Evolutionary conservation across 2,797 vertebrate genomes (phyloP), one percentile per base, ranked within the genome.

Genomic region (Pogoniulus pusillus): DNA sequence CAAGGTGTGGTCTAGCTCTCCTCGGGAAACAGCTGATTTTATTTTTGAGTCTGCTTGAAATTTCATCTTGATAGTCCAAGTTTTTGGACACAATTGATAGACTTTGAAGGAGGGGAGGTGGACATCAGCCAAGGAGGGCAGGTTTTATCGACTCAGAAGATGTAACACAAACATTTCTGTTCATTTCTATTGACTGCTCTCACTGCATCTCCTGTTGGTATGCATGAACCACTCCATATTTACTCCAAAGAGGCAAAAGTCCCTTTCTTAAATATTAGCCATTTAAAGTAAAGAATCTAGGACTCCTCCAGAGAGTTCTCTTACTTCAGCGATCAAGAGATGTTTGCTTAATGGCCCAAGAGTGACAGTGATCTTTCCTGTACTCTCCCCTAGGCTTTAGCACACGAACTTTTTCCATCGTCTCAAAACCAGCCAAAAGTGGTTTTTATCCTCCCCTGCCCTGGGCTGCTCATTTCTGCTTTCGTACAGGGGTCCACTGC

Each of bases 11-110:
- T n/a, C n/a, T n/a, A 91, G 26, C 14, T 81, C 26, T 92, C 34
- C 82, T 75, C 47, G 45, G 85, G 51, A 83, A 95, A 89, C 6
- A 66, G 70, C 24, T 81, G 53, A 16, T 81, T 93, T 93, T 83
- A 81, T 78, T 75, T 62, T n/a, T 53, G 47, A 69, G 23, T 91
- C 29, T 64, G 29, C 34, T 81, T 85, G 83, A 70, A 72, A 90
- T 91, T 82, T 80, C 43, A 49, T 49, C 13, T 70, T 69, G 51
- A 70, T 43, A 57, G 43, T n/a, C 53, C 53, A 70, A 90, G 35
- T 19, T 88, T 19, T 69, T 90, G 73, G 65, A 94, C 45, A 47
- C 22, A 89, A 80, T 27, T 65, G 58, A n/a, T 68, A 64, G 55
- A 34, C 11, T 65, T 85, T 55, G 47, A 85, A 65, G n/a, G 62